Conservation (phyloP, 2,113 vertebrate species). For the Eclectus roratus region DNA sequence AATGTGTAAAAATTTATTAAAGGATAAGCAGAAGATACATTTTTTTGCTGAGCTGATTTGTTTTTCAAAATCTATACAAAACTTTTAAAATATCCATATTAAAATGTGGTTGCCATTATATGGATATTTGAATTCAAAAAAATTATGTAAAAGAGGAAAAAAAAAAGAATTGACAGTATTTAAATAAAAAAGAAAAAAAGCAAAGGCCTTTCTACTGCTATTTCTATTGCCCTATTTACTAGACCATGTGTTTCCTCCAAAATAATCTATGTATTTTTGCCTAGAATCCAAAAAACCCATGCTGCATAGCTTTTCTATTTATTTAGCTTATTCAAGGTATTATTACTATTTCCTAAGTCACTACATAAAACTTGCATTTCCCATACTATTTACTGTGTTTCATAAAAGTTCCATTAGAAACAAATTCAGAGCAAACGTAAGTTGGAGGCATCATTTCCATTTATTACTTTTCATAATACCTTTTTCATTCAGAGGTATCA, state of each 20-base stretch:
- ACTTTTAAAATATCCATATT: background rate
- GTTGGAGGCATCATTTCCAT: slow-evolving; percentile 28
- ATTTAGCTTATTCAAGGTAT: background rate
- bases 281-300: background rate
- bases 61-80: background rate
- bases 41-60: background rate
- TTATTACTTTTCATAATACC: slow-evolving; percentile 31
- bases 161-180: background rate
- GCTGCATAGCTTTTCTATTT: background rate
- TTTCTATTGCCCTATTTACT: background rate
- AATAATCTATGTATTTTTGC: background rate
- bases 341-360: background rate
- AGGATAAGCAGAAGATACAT: background rate
- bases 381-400: slow-evolving; percentile 4
- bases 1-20: background rate
- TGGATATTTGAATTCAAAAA: background rate
- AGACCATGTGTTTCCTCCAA: background rate
- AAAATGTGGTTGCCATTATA: background rate
- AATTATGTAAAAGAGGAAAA: background rate
- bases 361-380: slow-evolving; percentile 5
- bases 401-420: slow-evolving; percentile 38
- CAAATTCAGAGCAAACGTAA: slow-evolving; percentile 10
- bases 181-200: background rate
- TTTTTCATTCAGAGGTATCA: background rate
- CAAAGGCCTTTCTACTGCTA: background rate